Base-by-base conservation (phyloP, 2,888 invertebrate species). In the Exephanes ischioxanthus region DNA sequence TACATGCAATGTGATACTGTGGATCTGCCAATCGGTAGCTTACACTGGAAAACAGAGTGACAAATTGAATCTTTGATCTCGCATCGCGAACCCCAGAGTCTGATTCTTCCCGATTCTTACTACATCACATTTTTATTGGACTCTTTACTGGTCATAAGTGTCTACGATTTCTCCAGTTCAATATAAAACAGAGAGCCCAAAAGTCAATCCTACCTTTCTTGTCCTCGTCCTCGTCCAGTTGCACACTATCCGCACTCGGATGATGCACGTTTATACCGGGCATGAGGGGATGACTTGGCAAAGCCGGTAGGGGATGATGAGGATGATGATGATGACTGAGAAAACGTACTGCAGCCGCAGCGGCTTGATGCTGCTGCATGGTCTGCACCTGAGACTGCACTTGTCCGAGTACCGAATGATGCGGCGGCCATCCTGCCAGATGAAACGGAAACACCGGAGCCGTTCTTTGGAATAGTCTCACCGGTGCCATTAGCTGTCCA, bases 361-460 rank as follows among this genome's bases (percentile, higher is more conserved):
- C 92, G 30, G 91, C 92, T 84, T 93, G 93, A 88, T 93, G 93
- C 85, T 93, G 94, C 92, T 93, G 92, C 4, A 92, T 91, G 84
- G 93, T 93, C 73, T 94, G 94, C 45, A 93, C 93, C 86, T 93
- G 94, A 81, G 90, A 92, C 83, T 93, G 93, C 26, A 93, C 93
- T 89, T 94, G 94, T 4, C 93, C 93, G 37, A 93, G 90, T 30
- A 93, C 93, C 84, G 94, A 92, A 88, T 94, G 93, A 89, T 93
- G 94, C 45, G 93, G 90, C 85, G 93, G 91, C 94, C 94, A 94
- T 91, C 93, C 93, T 81, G 93, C 83, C 87, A 94, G 89, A 81
- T 93, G 94, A 80, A 94, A 94, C 81, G 94, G 94, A 87, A 94
- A 93, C 41, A 94, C 93, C 58, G 94, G 94, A 83, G 93, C 90